phyloP scores from a whole-genome alignment of 2,888 invertebrate genomes.

The Diaprepes abbreviatus region DNA sequence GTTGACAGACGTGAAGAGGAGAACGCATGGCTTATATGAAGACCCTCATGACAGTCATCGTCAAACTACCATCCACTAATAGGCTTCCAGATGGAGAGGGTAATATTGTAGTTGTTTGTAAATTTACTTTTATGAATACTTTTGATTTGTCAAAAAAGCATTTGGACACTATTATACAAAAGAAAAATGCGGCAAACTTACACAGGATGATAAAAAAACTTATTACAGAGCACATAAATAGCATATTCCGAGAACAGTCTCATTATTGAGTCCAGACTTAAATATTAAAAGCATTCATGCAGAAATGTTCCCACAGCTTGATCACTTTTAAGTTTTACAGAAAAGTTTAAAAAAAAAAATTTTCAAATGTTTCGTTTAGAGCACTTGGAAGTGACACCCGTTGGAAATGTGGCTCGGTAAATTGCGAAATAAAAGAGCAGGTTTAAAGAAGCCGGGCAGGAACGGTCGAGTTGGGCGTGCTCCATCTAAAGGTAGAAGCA shows the following conservation, averaged over 20 bases:
- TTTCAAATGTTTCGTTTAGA: slow-evolving; percentile 47
- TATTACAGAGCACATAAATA: slow-evolving; percentile 48
- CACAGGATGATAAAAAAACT: slow-evolving; percentile 36
- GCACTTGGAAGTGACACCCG: slow-evolving; percentile 23
- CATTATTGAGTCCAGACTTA: slow-evolving; percentile 52
- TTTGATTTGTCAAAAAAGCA: slow-evolving; percentile 43
- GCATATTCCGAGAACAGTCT: slow-evolving; percentile 46
- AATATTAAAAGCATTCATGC: slow-evolving; percentile 48
- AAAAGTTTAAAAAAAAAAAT: slow-evolving; percentile 39
- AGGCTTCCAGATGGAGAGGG: slow-evolving; percentile 43
- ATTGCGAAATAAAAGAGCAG: slow-evolving; percentile 43
- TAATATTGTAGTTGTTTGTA: slow-evolving; percentile 37
- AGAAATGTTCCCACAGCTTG: slow-evolving; percentile 37
- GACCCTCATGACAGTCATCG: slow-evolving; percentile 42
- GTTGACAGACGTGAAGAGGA: slow-evolving; percentile 36
- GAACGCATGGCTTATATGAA: slow-evolving; percentile 46
- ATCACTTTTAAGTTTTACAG: slow-evolving; percentile 47
- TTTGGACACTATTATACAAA: slow-evolving; percentile 40
- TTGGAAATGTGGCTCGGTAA: slow-evolving; percentile 21
- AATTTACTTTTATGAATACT: slow-evolving; percentile 39
- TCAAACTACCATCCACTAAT: slow-evolving; percentile 49
- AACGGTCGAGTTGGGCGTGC: slow-evolving; percentile 40
- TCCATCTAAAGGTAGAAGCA: slow-evolving; percentile 46
- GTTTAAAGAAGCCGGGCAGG: slow-evolving; percentile 8
- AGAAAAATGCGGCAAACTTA: slow-evolving; percentile 44